phyloP scores from a whole-genome alignment of 2,113 vertebrate genomes.

The Falco punctatus region DNA sequence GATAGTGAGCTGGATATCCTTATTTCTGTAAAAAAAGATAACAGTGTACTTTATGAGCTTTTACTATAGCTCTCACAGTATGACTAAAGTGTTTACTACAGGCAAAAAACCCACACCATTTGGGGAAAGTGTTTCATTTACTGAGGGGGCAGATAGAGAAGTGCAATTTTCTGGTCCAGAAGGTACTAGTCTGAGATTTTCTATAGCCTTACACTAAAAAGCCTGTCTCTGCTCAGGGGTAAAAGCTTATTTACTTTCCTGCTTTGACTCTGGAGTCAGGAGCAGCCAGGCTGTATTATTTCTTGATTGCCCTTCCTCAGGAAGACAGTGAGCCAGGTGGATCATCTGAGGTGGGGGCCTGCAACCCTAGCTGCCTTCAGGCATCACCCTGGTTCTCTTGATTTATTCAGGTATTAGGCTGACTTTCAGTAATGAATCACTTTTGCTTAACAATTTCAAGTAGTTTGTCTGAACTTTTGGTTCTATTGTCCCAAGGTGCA shows the following conservation, averaged over 20 bases:
- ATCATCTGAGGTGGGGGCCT: background rate
- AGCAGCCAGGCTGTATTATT: background rate
- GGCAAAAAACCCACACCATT: background rate
- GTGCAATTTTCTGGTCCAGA: background rate
- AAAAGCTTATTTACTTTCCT: background rate
- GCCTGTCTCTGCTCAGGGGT: background rate
- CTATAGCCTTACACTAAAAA: background rate
- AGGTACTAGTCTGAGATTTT: background rate
- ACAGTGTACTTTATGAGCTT: accelerated
- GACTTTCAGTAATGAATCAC: background rate
- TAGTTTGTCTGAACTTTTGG: background rate
- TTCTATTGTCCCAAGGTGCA: background rate
- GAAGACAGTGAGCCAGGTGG: background rate
- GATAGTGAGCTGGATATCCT: background rate
- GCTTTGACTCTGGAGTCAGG: background rate
- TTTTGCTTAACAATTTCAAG: background rate
- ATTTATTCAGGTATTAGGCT: background rate
- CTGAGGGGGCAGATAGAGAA: background rate
- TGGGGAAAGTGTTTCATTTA: background rate
- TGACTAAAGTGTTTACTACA: background rate
- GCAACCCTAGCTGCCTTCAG: background rate
- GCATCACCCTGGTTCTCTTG: background rate
- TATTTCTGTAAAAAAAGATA: background rate
- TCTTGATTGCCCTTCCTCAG: background rate
- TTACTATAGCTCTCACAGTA: background rate